A percentile compares a stretch with the other conserved stretches of the same genome.
Conservation (phyloP, 2,113 vertebrate genomes). For the Upupa epops region DNA sequence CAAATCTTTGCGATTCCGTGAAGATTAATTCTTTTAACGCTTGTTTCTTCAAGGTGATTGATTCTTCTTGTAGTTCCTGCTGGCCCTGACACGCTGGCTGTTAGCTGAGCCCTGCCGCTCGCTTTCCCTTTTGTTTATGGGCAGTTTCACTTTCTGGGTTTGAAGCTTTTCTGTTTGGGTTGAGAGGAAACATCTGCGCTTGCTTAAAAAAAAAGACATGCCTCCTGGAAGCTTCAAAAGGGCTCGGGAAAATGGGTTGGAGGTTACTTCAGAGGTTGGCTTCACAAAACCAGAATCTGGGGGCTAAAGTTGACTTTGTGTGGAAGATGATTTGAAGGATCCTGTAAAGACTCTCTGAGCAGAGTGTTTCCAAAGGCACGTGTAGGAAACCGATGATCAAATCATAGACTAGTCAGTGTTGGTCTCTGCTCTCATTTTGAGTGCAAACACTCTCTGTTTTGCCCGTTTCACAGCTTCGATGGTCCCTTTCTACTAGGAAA, state of each 20-base stretch:
- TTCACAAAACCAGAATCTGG: slow-evolving; percentile 12
- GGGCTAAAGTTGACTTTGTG: not conserved
- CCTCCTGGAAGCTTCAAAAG: slow-evolving; percentile 57
- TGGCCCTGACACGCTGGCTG: not conserved
- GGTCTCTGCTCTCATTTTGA: slow-evolving; percentile 75
- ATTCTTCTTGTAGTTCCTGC: not conserved
- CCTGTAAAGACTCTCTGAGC: not conserved
- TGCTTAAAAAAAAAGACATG: slow-evolving; percentile 38
- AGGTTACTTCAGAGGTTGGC: slow-evolving; percentile 4
- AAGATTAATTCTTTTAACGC: not conserved
- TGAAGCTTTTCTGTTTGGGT: slow-evolving; percentile 58
- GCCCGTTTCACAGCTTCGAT: slow-evolving; percentile 76
- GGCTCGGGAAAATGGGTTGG: slow-evolving; percentile 22
- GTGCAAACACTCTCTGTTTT: slow-evolving; percentile 76
- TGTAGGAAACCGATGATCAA: slow-evolving; percentile 79
- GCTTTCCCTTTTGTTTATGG: slow-evolving; percentile 68
- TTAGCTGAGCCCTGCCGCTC: not conserved
- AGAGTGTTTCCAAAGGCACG: slow-evolving; percentile 49
- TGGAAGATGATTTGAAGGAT: slow-evolving; percentile 18
- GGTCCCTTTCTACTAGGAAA: slow-evolving; percentile 75
- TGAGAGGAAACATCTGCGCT: slow-evolving; percentile 63
- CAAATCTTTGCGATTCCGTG: not conserved
- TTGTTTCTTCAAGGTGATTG: not conserved
- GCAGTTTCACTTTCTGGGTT: slow-evolving; percentile 69
- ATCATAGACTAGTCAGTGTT: slow-evolving; percentile 74